Base-by-base conservation (phyloP, 2,113 vertebrate species). In the Zapornia atra region DNA sequence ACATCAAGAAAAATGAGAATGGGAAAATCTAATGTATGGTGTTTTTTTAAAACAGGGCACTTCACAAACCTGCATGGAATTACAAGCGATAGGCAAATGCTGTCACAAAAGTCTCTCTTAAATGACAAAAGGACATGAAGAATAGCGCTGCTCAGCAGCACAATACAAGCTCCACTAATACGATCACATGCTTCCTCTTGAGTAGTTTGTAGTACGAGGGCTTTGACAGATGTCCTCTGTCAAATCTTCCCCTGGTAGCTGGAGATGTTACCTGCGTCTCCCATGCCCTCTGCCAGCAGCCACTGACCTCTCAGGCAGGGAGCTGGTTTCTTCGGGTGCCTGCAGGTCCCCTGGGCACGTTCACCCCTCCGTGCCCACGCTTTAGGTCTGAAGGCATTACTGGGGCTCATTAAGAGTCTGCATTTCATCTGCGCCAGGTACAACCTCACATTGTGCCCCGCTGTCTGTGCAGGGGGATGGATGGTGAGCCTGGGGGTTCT, bases 1-100 rank as follows among this genome's bases (percentile, higher is more conserved):
- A 95, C 85, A 97, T 94, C 96, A 97, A 91, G 94, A 93, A 94
- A 97, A 97, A 97, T 92, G 94, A 96, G 94, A 96, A 94, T 50
- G 61, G 92, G 88, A 82, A 94, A 91, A 92, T 90, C 72, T 94
- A 94, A 94, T 59, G 79, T 89, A 84, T 70, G 36, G 53, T 68
- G 51, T 85, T 89, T 92, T 54, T 72, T 76, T 70, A 10, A 92
- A 92, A 92, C 54, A 79, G 83, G 88, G 63, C 83, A 94, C 83
- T 94, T 94, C 75, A 89, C 91, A 91, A 92, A 92, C 91, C 96
- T 96, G 91, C 31, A 15, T 0, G 3, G 95, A 95, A 96, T 97
- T 96, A 89, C 88, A 93, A 96, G 86, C 1, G 42, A 95, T 94
- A 94, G 92, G 90, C 66, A 94, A 95, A 94, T 88, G 79, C 91